Base-by-base conservation (phyloP, 2,888 invertebrate genomes). In the Aproaerema taeniolella region DNA sequence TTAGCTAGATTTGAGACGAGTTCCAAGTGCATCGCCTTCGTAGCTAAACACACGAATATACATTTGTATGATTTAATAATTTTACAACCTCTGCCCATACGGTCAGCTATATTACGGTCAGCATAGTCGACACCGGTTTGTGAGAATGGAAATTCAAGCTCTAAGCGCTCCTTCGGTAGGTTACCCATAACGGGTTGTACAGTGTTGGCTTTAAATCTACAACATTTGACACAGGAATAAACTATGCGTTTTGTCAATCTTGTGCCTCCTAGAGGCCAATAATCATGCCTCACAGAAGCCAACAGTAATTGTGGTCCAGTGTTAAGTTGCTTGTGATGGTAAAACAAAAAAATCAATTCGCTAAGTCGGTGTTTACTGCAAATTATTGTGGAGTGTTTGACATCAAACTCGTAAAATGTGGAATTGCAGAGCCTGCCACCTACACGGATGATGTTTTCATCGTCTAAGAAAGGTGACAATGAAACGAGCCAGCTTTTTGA, bases 41-140 rank as follows among this genome's bases (percentile, higher is more conserved):
- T 15, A 2, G 44, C 38, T 8, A 41, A 24, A n/a, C 41, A 41
- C 0, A 41, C 31, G 15, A 35, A 41, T 9, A 44, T 11, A 25
- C 37, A 40, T 6, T 39, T 39, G 13, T 41, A 45, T 10, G 37
- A 11, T 29, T 44, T 44, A 2, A 32, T 31, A 9, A 41, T 5
- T 24, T n/a, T 34, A 25, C 34, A 31, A 7, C 44, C 44, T 38
- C 44, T 29, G 4, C 44, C 44, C 15, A 37, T 39, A 1, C 33
- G 16, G 14, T 39, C 30, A 2, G 30, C 15, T 11, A 43, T 14
- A 12, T 36, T 8, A 24, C 41, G 41, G 14, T 41, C 44, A 7
- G 41, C 38, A 14, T 41, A 45, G 16, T 45, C 45, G 1, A 33
- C 24, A 3, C 33, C 44, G 14, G 41, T 36, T 1, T 31, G 11